Base-by-base conservation (phyloP, 2,113 vertebrate species). In the Myrmophylax atrothorax region DNA sequence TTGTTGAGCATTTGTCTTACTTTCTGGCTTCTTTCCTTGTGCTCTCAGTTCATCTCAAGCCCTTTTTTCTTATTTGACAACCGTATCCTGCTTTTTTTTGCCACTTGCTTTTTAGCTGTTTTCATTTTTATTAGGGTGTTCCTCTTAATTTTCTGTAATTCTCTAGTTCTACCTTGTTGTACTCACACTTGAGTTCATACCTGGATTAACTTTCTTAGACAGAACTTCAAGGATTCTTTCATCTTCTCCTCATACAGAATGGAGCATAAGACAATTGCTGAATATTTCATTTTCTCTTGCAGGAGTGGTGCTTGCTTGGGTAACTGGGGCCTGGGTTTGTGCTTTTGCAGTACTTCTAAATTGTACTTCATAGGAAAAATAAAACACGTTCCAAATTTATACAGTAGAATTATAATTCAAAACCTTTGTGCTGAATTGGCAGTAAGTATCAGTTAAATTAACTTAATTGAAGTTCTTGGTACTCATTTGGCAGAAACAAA, bases 391-490 rank as follows among this genome's bases (percentile, higher is more conserved):
- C 62, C 62, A 87, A 89, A 73, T 94, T 35, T 64, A 37, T 87
- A 37, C 69, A 70, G 5, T 19, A n/a, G 74, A 83, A 90, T 83
- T 90, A 89, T 73, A 79, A 85, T 83, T 83, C 78, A 64, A 92
- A 87, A 62, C 50, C 78, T 95, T 91, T 91, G 58, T 83, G 33
- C 58, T 87, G 78, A 69, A 55, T 50, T 95, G 70, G 62, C 74
- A 93, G 33, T 68, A 62, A 77, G 47, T 72, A 91, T 53, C 44
- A 73, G 66, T 94, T 94, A 76, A 64, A 85, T 90, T 92, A 95
- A 90, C 35, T 58, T 88, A 82, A 72, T 31, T 88, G 52, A 90
- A 85, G 31, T 78, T 72, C 60, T 50, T 88, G 31, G 28, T 75
- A 87, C 74, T 79, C 37, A 60, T 88, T 77, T 92, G 84, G 49